A percentile compares a stretch with the other conserved stretches of the same genome.
phyloP scores from a whole-genome alignment of 2,888 invertebrate genomes.

The Capitulum mitella region DNA sequence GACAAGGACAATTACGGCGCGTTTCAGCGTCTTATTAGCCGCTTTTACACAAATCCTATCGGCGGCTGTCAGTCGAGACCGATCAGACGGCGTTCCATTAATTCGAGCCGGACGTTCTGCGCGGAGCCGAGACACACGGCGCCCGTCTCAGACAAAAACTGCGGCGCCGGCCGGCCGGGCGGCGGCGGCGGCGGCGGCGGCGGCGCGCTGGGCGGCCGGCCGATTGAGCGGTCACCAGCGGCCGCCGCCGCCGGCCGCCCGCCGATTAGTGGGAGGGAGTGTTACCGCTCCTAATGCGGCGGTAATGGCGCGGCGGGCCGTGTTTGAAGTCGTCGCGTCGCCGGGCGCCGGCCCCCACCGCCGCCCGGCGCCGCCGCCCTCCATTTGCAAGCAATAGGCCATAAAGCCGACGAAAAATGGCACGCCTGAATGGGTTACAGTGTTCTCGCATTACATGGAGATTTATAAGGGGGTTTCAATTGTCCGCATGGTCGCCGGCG shows the following conservation, averaged over 20 bases:
- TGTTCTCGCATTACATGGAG: neutral
- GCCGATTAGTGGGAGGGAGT: neutral
- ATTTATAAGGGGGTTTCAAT: neutral
- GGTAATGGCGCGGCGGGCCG: neutral
- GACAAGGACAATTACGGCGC: neutral
- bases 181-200: neutral
- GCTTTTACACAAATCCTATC: neutral
- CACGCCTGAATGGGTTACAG: slow-evolving; percentile 18
- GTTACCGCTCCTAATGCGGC: slow-evolving; percentile 2
- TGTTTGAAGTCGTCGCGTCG: neutral
- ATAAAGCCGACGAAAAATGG: slow-evolving; percentile 4
- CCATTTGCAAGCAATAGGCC: neutral
- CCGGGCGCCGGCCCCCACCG: neutral
- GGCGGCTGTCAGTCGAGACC: neutral
- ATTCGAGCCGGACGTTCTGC: neutral
- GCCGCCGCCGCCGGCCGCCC: neutral
- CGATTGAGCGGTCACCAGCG: neutral
- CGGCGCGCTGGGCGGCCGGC: neutral
- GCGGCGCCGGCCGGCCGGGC: neutral
- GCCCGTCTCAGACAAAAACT: neutral
- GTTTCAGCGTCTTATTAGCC: neutral
- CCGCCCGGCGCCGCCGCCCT: neutral
- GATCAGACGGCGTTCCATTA: neutral
- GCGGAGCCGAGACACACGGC: neutral
- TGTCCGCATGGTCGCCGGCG: neutral